Evolutionary conservation across 37 sponge, comb jelly and placozoan species (phyloP).

Genomic region (Diacarnus erythraeanus): DNA sequence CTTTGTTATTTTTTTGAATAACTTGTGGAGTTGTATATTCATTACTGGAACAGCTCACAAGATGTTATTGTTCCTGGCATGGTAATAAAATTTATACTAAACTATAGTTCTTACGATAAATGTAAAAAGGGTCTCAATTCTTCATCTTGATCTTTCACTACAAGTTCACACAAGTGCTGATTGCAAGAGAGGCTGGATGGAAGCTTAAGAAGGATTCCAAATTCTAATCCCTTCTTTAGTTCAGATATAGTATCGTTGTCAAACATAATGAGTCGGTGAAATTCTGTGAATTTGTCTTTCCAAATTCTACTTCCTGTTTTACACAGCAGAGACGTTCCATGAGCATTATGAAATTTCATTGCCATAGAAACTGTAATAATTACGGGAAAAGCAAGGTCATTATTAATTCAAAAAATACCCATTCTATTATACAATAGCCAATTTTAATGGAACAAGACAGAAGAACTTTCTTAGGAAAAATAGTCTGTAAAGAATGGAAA

Average conservation of each 20-base stretch:
- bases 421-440: too few species aligned
- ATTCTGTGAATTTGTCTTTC: neutral
- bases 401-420: too few species aligned
- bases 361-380: neutral
- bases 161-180: slow-evolving; percentile 10
- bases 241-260: neutral
- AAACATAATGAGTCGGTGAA: neutral
- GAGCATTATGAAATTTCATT: slow-evolving; percentile 1
- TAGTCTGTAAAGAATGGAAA: too few species aligned
- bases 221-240: slow-evolving; percentile 22
- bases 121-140: neutral
- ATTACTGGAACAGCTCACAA: neutral
- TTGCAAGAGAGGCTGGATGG: slow-evolving; percentile 9
- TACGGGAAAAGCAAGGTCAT: too few species aligned
- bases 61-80: neutral
- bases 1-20: too few species aligned
- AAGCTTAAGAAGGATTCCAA: slow-evolving; percentile 14
- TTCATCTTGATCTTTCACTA: slow-evolving; percentile 4
- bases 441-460: too few species aligned
- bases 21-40: too few species aligned
- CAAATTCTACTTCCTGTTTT: neutral
- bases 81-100: neutral
- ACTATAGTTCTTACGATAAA: neutral
- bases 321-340: neutral
- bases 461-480: too few species aligned